phyloP scores from a whole-genome alignment of 2,888 invertebrate species.

The Automeris io region DNA sequence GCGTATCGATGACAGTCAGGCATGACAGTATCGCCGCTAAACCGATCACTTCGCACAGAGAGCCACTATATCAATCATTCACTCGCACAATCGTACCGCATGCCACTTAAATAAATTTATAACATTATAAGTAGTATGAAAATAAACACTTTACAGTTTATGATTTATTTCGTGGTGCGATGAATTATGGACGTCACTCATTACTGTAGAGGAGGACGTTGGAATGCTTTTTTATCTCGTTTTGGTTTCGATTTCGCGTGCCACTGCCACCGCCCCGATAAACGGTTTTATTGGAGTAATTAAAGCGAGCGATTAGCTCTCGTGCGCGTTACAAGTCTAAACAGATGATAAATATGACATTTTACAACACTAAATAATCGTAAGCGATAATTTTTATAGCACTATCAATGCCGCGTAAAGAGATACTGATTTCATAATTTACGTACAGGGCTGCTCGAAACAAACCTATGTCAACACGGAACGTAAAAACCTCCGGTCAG shows the following conservation, averaged over 20 bases:
- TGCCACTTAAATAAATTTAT: slow-evolving; percentile 76
- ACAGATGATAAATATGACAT: slow-evolving; percentile 61
- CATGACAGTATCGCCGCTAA: slow-evolving; percentile 58
- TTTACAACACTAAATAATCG: slow-evolving; percentile 46
- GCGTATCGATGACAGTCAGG: slow-evolving; percentile 25
- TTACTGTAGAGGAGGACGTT: slow-evolving; percentile 52
- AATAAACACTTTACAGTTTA: slow-evolving; percentile 74
- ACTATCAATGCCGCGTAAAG: slow-evolving; percentile 38
- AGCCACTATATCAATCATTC: slow-evolving; percentile 70
- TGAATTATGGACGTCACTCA: slow-evolving; percentile 69
- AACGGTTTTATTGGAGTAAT: slow-evolving; percentile 71
- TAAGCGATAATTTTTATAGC: slow-evolving; percentile 41
- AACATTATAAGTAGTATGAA: slow-evolving; percentile 74
- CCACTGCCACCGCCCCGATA: slow-evolving; percentile 54
- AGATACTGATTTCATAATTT: slow-evolving; percentile 38
- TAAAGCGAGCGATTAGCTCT: slow-evolving; percentile 61
- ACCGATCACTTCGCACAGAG: slow-evolving; percentile 53
- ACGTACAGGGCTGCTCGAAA: not conserved
- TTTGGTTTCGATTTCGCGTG: slow-evolving; percentile 62
- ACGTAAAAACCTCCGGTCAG: slow-evolving; percentile 59
- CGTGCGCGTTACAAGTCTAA: slow-evolving; percentile 52
- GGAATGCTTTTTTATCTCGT: slow-evolving; percentile 51
- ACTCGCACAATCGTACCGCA: slow-evolving; percentile 64
- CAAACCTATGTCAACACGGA: slow-evolving; percentile 1
- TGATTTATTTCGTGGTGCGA: slow-evolving; percentile 71